Evolutionary conservation across 2,888 invertebrate genomes (phyloP), one percentile per base, ranked within the genome.

Genomic region (Tineola bisselliella): DNA sequence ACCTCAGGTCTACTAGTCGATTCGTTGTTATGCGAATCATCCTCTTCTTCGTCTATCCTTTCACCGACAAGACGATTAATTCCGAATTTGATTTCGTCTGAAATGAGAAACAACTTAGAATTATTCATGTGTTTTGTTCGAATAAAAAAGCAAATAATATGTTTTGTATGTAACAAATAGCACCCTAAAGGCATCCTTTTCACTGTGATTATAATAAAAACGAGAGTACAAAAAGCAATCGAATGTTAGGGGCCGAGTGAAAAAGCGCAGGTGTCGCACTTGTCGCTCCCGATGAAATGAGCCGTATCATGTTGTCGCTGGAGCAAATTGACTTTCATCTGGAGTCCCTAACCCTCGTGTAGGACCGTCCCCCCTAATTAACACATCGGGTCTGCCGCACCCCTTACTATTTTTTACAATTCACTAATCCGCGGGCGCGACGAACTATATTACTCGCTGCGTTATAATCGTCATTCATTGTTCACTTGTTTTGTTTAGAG

Each of bases 71-170:
- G 82, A 63, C 95, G 91, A 76, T 91, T 94, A 70, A 95, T 92
- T 63, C 95, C 94, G 70, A 95, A 95, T 70, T 94, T 94, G 70
- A 95, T 91, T 74, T 92, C 91, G 71, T 94, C 95, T 94, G 91
- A 3, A 89, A 89, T 65, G 64, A 76, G 75, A 72, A 65, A 66
- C 65, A 68, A 3, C 6, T 12, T 3, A 12, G 38, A 38, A 38
- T 38, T 38, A 38, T 52, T 18, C 19, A n/a, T 17, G n/a, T 2
- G 10, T 10, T 38, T 12, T 12, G 10, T 38, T 38, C 38, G 38
- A 38, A 10, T 38, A 38, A 38, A 38, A 38, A 12, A 38, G 38
- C 38, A 38, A 43, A 17, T 25, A 17, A 25, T 25, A 25, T 54
- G 54, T 25, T 54, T 54, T 25, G 12, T 25, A 18, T 54, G 54